Base-by-base conservation (phyloP, 2,113 vertebrate genomes). In the Chloebia gouldiae region DNA sequence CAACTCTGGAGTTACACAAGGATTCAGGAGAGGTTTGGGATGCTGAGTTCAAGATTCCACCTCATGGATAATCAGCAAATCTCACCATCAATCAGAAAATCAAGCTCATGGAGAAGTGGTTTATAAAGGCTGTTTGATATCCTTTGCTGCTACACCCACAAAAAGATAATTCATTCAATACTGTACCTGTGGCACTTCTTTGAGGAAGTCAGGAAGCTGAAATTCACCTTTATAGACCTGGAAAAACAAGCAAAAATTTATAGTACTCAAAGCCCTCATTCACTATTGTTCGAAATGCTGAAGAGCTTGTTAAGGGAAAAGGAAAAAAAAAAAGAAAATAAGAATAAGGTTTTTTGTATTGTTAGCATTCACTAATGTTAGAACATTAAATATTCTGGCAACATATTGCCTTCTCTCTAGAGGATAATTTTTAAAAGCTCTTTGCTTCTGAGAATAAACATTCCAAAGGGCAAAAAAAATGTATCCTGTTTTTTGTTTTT, bases 191-290 rank as follows among this genome's bases (percentile, higher is more conserved):
- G 98, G 98, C 95, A 99, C 98, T 95, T 99, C 99, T 98, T 98
- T 99, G 91, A 99, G 99, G 96, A 99, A 99, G 95, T 99, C 99
- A 90, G 99, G 99, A 66, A 99, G 99, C 95, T 99, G 99, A 98
- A 99, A 99, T 99, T 99, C 99, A 97, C 99, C 99, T 98, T 99
- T 99, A 97, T 98, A 99, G 90, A 99, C 99, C 99, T 99, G 97
- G 93, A 72, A 78, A 69, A 60, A 63, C 28, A 98, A 97, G 80
- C 11, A 75, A 91, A 95, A 10, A 2, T 18, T 49, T 47, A 25
- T 11, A 56, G 4, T 75, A 45, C 42, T 91, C 80, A 71, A 47
- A 59, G 42, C 2, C 20, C 25, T 49, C 45, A 68, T 51, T 84
- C 40, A 85, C 15, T 31, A 9, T 24, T 53, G 47, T 81, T 28